A percentile compares a stretch with the other conserved stretches of the same genome.
Conservation (phyloP, 2,797 vertebrate species). For the Dromococcyx pavoninus region DNA sequence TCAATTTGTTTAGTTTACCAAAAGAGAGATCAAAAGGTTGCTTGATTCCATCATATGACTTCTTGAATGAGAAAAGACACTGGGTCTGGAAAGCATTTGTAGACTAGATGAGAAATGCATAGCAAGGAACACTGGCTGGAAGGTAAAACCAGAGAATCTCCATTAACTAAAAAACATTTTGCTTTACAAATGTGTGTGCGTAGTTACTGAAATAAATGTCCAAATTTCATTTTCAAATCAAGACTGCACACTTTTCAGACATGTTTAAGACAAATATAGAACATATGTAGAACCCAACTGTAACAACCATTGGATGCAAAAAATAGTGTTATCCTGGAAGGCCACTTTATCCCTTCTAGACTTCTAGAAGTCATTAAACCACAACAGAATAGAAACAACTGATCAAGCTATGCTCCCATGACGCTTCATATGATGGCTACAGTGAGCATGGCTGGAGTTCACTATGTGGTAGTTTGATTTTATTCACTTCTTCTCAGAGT, state of each 20-base stretch:
- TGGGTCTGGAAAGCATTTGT: background rate
- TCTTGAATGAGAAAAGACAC: background rate
- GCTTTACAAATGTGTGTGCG: background rate
- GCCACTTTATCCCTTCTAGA: background rate
- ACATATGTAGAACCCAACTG: background rate
- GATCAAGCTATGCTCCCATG: background rate
- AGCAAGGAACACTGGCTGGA: background rate
- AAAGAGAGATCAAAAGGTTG: background rate
- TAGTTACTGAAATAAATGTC: background rate
- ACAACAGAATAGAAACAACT: background rate
- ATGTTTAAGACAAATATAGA: background rate
- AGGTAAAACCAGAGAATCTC: background rate
- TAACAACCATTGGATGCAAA: background rate
- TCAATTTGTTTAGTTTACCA: background rate
- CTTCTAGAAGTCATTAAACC: background rate
- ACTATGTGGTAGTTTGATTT: background rate
- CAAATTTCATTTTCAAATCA: background rate
- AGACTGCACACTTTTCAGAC: background rate
- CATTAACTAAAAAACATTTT: background rate
- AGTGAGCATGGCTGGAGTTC: background rate
- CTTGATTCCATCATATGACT: background rate
- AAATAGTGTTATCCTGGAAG: background rate
- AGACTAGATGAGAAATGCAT: background rate
- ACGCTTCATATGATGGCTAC: background rate
- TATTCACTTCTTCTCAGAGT: background rate